Evolutionary conservation across 2,888 invertebrate species (phyloP), one percentile per base, ranked within the genome.

Genomic region (Papilio elwesi): DNA sequence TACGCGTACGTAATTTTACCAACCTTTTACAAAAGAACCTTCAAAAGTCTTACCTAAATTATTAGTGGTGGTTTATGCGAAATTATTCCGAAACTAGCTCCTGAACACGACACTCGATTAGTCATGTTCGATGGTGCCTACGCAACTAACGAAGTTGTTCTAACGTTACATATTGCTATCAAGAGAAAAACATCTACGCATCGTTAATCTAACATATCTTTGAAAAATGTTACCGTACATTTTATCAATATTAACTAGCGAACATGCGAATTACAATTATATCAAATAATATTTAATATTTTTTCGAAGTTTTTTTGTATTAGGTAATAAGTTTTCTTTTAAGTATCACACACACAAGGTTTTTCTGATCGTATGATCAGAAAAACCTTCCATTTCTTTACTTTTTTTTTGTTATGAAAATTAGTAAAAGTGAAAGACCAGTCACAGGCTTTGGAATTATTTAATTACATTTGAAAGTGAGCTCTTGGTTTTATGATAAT

Each of bases 121-220:
- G 47, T 47, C 43, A 52, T 64, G 68, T 65, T 65, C 64, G 65
- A 73, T 65, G 69, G 43, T 69, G 16, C 69, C 69, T 67, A 53
- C 59, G 68, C 57, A 74, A 74, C 51, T 48, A 69, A 59, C 57
- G 71, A 65, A 57, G 16, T 51, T 49, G 16, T 51, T 51, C 65
- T 71, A 65, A 59, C 65, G 68, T 69, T 74, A 69, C 49, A 49
- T 12, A 49, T 43, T 43, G 43, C 26, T 38, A 13, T 38, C 49
- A 70, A 70, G n/a, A 66, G 65, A 66, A 51, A 47, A 68, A 73
- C 68, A 71, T 70, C 26, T 65, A 64, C 57, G 49, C 63, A 64
- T 64, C 38, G 71, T 74, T 71, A 65, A 74, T 74, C 67, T 68
- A 67, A 48, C 64, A 52, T 65, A 9, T 10, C 49, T 36, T 63